These are phyloP conservation scores for Acanthosepion esculentum DNA, from an alignment of 2,888 invertebrate genomes.

Conservation along the genomic window DNA sequence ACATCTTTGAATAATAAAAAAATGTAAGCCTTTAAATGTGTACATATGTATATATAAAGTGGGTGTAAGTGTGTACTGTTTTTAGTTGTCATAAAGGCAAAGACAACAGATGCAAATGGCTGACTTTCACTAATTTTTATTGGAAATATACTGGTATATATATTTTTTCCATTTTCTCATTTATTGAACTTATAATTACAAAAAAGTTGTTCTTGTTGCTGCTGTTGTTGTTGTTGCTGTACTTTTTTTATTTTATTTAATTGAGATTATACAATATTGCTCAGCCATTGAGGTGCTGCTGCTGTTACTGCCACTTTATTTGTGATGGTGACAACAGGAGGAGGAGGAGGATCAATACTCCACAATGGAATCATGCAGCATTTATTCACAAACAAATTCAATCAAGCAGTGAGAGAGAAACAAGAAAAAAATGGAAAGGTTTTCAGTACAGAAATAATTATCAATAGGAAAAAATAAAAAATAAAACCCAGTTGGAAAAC, in stretches of 20 bases:
- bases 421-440: neutral
- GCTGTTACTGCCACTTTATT: conserved; percentile 33
- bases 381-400: conserved; percentile 33
- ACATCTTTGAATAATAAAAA: neutral
- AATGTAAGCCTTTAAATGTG: neutral
- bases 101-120: conserved; percentile 40
- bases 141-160: neutral
- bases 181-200: conserved; percentile 43
- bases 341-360: neutral
- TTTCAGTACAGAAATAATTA: neutral
- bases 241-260: conserved; percentile 10
- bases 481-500: conserved; percentile 2
- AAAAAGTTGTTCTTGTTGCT: conserved; percentile 1
- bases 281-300: conserved; percentile 17
- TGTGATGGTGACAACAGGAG: neutral
- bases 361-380: conserved; percentile 33
- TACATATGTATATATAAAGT: conserved; percentile 1
- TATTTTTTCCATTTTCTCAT: conserved; percentile 38
- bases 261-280: conserved; percentile 3
- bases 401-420: conserved; percentile 15
- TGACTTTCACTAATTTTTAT: conserved; percentile 39
- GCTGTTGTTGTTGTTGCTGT: neutral
- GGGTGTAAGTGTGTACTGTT: neutral
- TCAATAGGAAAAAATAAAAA: neutral
- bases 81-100: conserved; percentile 38